Percentiles rank a stretch among this genome's conserved stretches.
These are phyloP conservation scores for Yponomeuta evonymella DNA, from an alignment of 2,888 invertebrate species.

Conservation along the genomic window DNA sequence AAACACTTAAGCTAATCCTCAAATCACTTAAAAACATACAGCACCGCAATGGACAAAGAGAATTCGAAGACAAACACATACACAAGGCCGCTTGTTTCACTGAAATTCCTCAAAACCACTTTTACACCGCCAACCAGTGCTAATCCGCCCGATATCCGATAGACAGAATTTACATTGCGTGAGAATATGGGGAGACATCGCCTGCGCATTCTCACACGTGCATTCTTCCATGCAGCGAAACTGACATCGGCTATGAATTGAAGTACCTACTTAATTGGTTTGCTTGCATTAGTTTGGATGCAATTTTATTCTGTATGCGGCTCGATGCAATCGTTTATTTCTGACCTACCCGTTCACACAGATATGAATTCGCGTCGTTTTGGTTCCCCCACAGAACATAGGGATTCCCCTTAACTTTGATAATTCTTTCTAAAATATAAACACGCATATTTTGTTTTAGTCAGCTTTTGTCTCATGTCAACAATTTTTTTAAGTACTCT, in stretches of 20 bases:
- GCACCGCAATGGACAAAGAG: no score
- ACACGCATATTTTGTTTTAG: no score
- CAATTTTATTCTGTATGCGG: not conserved
- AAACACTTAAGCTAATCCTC: no score
- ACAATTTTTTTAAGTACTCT: no score
- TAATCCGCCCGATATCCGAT: not conserved
- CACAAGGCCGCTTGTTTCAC: not conserved
- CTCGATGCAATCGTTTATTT: not conserved
- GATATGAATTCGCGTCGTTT: not conserved
- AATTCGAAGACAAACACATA: no score
- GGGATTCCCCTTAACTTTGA: no score
- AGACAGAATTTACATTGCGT: slow-evolving; percentile 4
- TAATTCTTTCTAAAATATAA: no score
- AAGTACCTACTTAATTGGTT: not conserved
- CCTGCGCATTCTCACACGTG: not conserved
- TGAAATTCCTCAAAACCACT: not conserved
- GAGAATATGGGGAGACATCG: slow-evolving; percentile 11
- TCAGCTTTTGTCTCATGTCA: no score
- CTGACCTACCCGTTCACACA: not conserved
- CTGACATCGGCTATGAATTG: not conserved
- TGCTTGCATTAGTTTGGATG: not conserved
- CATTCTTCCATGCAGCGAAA: slow-evolving; percentile 8
- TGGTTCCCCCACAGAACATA: no score
- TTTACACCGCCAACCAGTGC: not conserved
- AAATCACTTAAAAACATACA: no score